A percentile compares a stretch with the other conserved stretches of the same genome.
phyloP scores from a whole-genome alignment of 2,113 vertebrate genomes.

The Nannospalax galili region DNA sequence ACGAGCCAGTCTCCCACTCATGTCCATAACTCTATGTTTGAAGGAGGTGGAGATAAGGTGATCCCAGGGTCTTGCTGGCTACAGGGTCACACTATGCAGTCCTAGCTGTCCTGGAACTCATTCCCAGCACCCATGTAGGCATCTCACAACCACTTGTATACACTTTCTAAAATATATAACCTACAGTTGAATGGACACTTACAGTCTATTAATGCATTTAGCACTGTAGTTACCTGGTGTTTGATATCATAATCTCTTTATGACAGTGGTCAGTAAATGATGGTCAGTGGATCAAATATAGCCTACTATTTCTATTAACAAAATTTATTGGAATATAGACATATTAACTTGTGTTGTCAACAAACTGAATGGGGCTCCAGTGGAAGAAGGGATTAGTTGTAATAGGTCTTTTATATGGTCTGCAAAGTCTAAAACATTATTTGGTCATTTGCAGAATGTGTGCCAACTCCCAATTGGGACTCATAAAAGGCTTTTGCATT shows the following conservation, averaged over 20 bases:
- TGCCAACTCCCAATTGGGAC: background rate
- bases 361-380: background rate
- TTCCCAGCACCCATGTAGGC: background rate
- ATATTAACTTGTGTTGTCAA: background rate
- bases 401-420: background rate
- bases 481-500: background rate
- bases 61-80: too few relatives aligned
- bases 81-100: background rate
- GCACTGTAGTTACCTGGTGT: background rate
- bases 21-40: too few relatives aligned
- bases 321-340: background rate
- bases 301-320: background rate
- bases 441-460: background rate
- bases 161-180: background rate
- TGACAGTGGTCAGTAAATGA: background rate
- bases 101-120: background rate
- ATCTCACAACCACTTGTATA: too few relatives aligned
- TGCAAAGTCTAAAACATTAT: constrained; percentile 8
- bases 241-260: background rate
- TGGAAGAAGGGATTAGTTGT: background rate
- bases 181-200: background rate
- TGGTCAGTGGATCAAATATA: background rate
- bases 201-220: background rate
- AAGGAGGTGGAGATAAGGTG: too few relatives aligned
- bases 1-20: too few relatives aligned